Evolutionary conservation across 2,888 invertebrate genomes (phyloP).

Genomic region (Ectropis crepuscularia): DNA sequence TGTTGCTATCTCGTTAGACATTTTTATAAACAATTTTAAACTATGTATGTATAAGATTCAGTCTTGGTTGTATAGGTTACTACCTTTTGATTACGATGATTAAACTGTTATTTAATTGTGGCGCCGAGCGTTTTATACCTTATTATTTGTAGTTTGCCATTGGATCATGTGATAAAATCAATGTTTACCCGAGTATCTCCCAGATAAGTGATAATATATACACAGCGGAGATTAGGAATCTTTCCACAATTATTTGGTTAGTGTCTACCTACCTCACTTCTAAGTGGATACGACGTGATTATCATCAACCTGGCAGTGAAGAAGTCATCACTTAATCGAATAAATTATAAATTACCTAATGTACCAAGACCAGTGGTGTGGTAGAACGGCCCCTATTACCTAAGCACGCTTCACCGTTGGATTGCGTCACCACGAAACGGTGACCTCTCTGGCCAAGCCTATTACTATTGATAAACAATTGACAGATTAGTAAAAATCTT

Average conservation of each 20-base stretch:
- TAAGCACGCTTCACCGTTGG: no score
- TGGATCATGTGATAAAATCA: constrained; percentile 24
- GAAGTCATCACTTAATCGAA: no score
- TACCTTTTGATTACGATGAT: constrained; percentile 15
- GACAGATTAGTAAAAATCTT: no score
- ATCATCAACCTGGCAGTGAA: no score
- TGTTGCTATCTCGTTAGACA: constrained; percentile 32
- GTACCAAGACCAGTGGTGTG: no score
- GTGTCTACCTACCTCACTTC: background rate
- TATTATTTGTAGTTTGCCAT: constrained; percentile 22
- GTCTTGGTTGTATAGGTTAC: constrained; percentile 16
- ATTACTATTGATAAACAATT: no score
- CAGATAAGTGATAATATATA: constrained; percentile 19
- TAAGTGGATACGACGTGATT: no score
- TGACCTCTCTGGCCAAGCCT: no score
- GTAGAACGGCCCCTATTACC: no score
- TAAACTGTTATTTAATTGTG: constrained; percentile 16
- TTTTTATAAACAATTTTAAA: constrained; percentile 29
- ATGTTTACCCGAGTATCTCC: constrained; percentile 24
- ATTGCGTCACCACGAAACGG: no score
- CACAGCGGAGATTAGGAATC: constrained; percentile 20
- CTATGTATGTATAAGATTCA: constrained; percentile 15
- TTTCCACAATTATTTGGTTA: constrained; percentile 20
- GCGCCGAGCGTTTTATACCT: constrained; percentile 24
- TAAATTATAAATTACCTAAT: background rate